These are phyloP conservation scores for Vesta saturnalis DNA, from an alignment of 2,888 invertebrate genomes.

Conservation along the genomic window DNA sequence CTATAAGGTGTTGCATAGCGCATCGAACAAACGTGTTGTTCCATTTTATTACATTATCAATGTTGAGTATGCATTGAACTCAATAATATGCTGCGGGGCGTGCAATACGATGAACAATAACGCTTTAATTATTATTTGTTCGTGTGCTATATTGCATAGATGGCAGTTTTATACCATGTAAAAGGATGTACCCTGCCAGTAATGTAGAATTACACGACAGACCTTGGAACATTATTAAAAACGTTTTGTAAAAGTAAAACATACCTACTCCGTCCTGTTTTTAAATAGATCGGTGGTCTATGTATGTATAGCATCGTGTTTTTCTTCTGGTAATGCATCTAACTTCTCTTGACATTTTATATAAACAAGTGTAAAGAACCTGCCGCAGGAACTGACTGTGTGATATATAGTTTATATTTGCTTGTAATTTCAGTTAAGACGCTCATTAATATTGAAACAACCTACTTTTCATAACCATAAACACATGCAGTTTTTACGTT, in stretches of 20 bases:
- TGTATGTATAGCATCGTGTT: not conserved
- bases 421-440: constrained; percentile 21
- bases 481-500: not conserved
- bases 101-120: constrained; percentile 24
- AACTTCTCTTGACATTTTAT: constrained; percentile 13
- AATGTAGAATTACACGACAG: constrained; percentile 5
- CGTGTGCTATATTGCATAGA: constrained; percentile 25
- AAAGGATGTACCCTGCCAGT: constrained; percentile 12
- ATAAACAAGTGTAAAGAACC: constrained; percentile 26
- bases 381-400: constrained; percentile 21
- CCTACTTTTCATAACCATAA: constrained; percentile 14
- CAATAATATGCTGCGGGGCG: constrained; percentile 24
- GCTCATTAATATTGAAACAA: constrained; percentile 24
- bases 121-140: constrained; percentile 30
- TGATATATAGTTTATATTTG: constrained; percentile 28
- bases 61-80: constrained; percentile 27
- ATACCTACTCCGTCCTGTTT: too few species aligned
- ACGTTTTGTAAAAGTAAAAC: not conserved
- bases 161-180: constrained; percentile 22
- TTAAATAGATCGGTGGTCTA: not conserved
- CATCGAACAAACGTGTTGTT: constrained; percentile 24
- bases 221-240: not conserved
- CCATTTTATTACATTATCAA: constrained; percentile 29
- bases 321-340: constrained; percentile 16
- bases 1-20: constrained; percentile 25